Conservation (phyloP, 2,888 invertebrate species). For the Koerneria pararmatus region DNA sequence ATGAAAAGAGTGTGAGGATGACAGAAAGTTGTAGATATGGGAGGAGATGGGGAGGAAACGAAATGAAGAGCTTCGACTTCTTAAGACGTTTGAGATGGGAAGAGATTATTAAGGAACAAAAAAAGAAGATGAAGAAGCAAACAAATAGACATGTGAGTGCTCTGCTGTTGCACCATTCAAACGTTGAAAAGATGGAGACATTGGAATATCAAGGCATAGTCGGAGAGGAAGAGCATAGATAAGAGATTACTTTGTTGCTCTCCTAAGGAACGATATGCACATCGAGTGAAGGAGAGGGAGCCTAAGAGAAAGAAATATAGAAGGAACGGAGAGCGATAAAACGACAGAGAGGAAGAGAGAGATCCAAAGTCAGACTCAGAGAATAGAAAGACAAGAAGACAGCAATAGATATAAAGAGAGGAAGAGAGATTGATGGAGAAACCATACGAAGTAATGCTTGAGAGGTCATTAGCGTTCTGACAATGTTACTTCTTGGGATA, state of each 20-base stretch:
- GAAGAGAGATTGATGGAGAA: too few species aligned
- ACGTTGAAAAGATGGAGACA: neutral
- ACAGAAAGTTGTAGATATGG: neutral
- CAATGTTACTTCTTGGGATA: too few species aligned
- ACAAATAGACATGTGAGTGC: too few species aligned
- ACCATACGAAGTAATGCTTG: too few species aligned
- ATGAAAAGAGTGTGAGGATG: neutral
- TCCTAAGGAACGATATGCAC: neutral
- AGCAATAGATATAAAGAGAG: too few species aligned
- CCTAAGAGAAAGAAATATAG: neutral
- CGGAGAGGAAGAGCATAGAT: neutral
- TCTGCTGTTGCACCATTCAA: too few species aligned
- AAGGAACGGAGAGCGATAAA: neutral
- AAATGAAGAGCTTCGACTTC: neutral
- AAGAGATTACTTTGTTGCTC: neutral
- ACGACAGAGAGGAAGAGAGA: neutral
- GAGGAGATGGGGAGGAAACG: conserved; percentile 2
- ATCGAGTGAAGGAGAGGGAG: neutral
- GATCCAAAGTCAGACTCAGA: neutral
- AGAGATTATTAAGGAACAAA: neutral
- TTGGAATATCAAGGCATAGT: neutral
- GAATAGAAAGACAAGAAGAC: too few species aligned
- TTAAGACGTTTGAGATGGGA: neutral
- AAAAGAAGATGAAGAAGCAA: neutral
- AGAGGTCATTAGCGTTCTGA: too few species aligned